Conservation (phyloP, 2,797 vertebrate genomes). For the Argya squamiceps region DNA sequence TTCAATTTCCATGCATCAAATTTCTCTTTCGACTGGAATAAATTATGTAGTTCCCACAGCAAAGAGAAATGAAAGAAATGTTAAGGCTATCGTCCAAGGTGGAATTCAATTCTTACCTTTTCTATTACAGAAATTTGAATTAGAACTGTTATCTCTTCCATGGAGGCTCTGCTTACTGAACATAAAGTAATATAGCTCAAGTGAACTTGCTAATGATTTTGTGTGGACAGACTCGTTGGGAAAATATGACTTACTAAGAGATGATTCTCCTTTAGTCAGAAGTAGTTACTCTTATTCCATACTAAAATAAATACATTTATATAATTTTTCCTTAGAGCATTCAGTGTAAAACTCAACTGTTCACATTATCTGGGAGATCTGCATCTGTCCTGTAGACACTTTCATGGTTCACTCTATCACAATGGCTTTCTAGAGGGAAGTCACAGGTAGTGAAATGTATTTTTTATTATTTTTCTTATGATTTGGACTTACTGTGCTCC, state of each 20-base stretch:
- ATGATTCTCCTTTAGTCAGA: background rate
- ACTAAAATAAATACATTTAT: background rate
- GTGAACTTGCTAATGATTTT: slow-evolving; percentile 1
- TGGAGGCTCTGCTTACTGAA: background rate
- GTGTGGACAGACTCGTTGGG: background rate
- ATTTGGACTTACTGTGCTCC: background rate
- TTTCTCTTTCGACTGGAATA: slow-evolving; percentile 26
- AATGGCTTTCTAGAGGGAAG: background rate
- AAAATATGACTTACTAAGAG: background rate
- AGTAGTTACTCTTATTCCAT: background rate
- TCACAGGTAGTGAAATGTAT: background rate
- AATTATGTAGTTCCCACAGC: background rate
- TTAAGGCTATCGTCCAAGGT: background rate
- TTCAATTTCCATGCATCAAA: background rate
- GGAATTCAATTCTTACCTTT: slow-evolving; percentile 11
- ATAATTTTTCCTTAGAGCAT: background rate
- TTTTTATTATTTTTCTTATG: background rate
- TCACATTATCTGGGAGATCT: background rate
- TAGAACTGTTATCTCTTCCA: background rate
- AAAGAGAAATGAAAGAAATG: slow-evolving; percentile 10
- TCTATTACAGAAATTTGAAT: slow-evolving; percentile 17
- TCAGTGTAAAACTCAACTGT: background rate
- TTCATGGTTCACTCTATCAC: background rate
- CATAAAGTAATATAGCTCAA: background rate
- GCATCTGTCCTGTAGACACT: background rate